Base-by-base conservation (phyloP, 2,113 vertebrate species). In the Nerophis ophidion region DNA sequence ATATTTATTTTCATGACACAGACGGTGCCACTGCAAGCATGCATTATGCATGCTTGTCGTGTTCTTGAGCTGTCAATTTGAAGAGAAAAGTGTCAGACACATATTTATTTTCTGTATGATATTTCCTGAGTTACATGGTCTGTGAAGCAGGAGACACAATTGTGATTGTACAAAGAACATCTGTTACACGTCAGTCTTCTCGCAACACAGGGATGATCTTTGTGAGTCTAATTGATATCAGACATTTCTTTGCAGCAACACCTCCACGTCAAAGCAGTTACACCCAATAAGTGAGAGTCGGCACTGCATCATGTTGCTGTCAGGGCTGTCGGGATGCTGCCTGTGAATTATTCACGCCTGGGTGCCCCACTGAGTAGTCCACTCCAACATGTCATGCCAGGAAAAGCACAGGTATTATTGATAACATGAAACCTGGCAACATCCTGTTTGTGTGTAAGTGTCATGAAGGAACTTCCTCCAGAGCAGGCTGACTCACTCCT, bases 371-470 rank as follows among this genome's bases (percentile, higher is more conserved):
- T 59, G 44, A 59, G 45, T 33, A 35, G 44, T 47, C 47, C 57
- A 59, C n/a, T 47, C 33, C 26, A 59, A 59, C 19, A 47, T 59
- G 57, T 59, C 57, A 34, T 35, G 45, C 2, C 57, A 59, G 44
- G 44, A 59, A 59, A 59, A 59, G 57, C 57, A n/a, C 42, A 33
- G 44, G 44, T 59, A 47, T 59, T 46, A 59, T 59, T 58, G 44
- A 47, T 58, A 47, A 47, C 42, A 58, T 26, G 57, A 14, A 58
- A 26, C 7, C 42, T 45, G 40, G 56, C 40, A 7, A 8, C 42
- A 33, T 45, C 45, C 44, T 34, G 45, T 59, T 47, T 47, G 45
- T 34, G 44, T 47, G 44, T 44, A 59, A 47, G 8, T 59, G 47
- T 59, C 26, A 59, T 56, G 54, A 19, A 56, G 48, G 44, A 47